Percentiles rank a stretch among this genome's conserved stretches.
Conservation (phyloP, 2,797 vertebrate species). For the Carduelis carduelis region DNA sequence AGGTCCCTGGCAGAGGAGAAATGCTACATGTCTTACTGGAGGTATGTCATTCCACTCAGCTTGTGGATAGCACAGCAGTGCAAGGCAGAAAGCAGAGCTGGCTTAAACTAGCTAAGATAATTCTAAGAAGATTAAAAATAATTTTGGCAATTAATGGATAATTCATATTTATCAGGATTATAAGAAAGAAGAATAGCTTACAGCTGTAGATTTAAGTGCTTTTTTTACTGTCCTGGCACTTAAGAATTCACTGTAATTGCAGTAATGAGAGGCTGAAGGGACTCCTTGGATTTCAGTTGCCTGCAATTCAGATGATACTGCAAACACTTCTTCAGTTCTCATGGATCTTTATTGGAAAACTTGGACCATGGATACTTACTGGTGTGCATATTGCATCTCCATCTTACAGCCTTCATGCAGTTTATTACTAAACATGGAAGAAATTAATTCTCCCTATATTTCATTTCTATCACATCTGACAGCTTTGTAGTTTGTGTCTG, state of each 20-base stretch:
- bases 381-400: background rate
- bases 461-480: constrained; percentile 18
- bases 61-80: background rate
- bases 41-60: background rate
- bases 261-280: background rate
- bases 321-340: background rate
- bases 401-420: background rate
- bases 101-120: background rate
- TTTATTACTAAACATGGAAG: constrained; percentile 38
- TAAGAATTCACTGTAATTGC: background rate
- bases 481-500: background rate
- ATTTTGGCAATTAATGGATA: constrained; percentile 29
- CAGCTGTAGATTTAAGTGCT: background rate
- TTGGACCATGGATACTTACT: background rate
- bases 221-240: background rate
- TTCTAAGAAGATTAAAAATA: constrained; percentile 21
- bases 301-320: background rate
- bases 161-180: constrained; percentile 7
- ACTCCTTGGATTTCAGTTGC: background rate
- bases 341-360: background rate
- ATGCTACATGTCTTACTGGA: rapidly evolving
- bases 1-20: background rate
- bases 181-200: constrained; percentile 1
- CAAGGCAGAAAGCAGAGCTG: background rate
- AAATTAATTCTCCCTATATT: background rate